phyloP scores from a whole-genome alignment of 2,888 invertebrate genomes.

The Epistrophella euchroma region DNA sequence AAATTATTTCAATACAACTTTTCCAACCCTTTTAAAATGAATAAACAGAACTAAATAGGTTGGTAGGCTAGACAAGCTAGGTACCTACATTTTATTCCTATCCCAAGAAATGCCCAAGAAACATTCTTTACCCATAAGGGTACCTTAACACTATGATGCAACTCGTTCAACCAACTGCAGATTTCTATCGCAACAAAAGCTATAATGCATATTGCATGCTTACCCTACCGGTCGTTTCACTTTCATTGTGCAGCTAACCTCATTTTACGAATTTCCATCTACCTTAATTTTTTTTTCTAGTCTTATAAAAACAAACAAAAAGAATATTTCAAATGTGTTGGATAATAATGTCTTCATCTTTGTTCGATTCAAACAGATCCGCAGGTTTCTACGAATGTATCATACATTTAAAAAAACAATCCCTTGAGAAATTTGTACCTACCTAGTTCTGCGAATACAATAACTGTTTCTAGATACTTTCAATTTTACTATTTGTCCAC shows the following conservation, averaged over 20 bases:
- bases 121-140: not conserved
- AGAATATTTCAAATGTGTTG: slow-evolving; percentile 14
- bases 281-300: slow-evolving; percentile 44
- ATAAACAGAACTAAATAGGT: slow-evolving; percentile 1
- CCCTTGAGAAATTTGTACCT: not conserved
- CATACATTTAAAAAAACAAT: not conserved
- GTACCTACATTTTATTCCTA: not conserved
- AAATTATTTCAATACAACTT: slow-evolving; percentile 43
- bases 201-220: slow-evolving; percentile 7
- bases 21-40: slow-evolving; percentile 50
- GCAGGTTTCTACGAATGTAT: not conserved
- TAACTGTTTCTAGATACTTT: no score
- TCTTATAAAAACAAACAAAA: slow-evolving; percentile 11
- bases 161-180: slow-evolving; percentile 11
- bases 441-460: not conserved
- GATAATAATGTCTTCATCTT: not conserved
- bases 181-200: slow-evolving; percentile 17
- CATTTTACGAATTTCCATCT: slow-evolving; percentile 50
- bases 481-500: no score
- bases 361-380: not conserved
- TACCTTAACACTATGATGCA: slow-evolving; percentile 1
- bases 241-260: slow-evolving; percentile 57
- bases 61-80: not conserved
- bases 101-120: not conserved
- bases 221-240: slow-evolving; percentile 51